Evolutionary conservation across 2,113 vertebrate genomes (phyloP), one percentile per base, ranked within the genome.

Genomic region (Oriolus oriolus): DNA sequence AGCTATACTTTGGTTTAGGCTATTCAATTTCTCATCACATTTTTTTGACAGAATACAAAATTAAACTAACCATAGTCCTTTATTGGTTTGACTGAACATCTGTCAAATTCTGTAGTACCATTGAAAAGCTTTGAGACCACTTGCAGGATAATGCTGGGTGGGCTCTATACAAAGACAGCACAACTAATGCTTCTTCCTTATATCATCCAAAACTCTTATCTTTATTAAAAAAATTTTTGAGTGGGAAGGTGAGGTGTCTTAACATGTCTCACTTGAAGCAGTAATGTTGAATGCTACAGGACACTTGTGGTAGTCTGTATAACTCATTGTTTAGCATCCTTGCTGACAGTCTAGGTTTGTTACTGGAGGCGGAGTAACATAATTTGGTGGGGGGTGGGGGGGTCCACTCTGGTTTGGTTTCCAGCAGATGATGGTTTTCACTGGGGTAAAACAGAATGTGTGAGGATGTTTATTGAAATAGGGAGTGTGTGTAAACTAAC

Each of bases 171-270:
- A 14, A 24, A 47, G 37, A 54, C 10, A 53, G 9, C 22, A 54
- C 35, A 82, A 35, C 11, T 54, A 24, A 59, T 3, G 12, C 15
- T 76, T 87, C 11, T 1, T 45, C 13, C 24, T 87, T 70, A 1
- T 47, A 31, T 59, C 0, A 0, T 59, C 21, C 54, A 59, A 50
- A 75, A 14, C 23, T 49, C 21, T 35, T 66, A 18, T 37, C 44
- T 69, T 75, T 30, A 39, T 39, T 77, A 77, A 24, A 28, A 41
- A 49, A 10, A 1, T 4, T 54, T 63, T 74, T 37, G 8, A 61
- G 10, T 63, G 16, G 33, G 39, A 76, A 76, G 39, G 26, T 59
- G 41, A 76, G 7, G 7, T 87, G 33, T 39, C 45, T 61, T 42
- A 26, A 33, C 23, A 8, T 31, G 22, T 42, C 16, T 61, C 70